Evolutionary conservation across 2,113 vertebrate species (phyloP), one percentile per base, ranked within the genome.

Genomic region (Talpa occidentalis): DNA sequence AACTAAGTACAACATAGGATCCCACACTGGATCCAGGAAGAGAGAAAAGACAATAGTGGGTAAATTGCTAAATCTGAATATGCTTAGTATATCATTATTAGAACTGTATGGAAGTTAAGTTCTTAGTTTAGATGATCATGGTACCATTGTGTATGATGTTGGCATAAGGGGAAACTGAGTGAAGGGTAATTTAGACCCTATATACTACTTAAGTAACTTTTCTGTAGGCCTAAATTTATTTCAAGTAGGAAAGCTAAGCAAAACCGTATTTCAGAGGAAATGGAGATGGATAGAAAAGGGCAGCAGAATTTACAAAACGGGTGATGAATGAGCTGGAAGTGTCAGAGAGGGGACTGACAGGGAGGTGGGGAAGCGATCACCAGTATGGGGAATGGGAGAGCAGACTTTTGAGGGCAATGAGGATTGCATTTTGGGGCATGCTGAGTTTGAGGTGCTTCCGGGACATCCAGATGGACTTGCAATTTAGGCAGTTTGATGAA

Each of bases 391-490:
- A 40, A 4, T 19, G 40, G 40, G n/a, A 21, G 1, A 4, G 17
- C 5, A 49, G 37, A 47, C 19, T 6, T 32, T 11, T 32, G 22
- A 85, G 59, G 35, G 64, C 81, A 80, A 3, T 1, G 30, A 77
- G 28, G 17, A 56, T 60, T 49, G n/a, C 56, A 24, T 49, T 72
- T 35, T 4, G 37, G 14, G 74, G 85, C 26, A 70, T 28, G 69
- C 73, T 78, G 78, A 66, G 5, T 24, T 26, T 42, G 89, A 91
- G 73, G 91, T 86, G 73, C 74, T 94, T 66, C 79, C 67, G 42
- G 82, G 67, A 94, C 87, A 93, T 90, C 70, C 97, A 92, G 79
- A 95, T 96, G 91, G 92, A 94, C 92, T 88, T 79, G 19, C 42
- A 72, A 94, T 69, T 91, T 49, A 91, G 70, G 52, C 83, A n/a